Percentiles rank a stretch among this genome's conserved stretches.
Conservation (phyloP, 1,140 invertebrate species). For the Drosophila prosaltans region DNA sequence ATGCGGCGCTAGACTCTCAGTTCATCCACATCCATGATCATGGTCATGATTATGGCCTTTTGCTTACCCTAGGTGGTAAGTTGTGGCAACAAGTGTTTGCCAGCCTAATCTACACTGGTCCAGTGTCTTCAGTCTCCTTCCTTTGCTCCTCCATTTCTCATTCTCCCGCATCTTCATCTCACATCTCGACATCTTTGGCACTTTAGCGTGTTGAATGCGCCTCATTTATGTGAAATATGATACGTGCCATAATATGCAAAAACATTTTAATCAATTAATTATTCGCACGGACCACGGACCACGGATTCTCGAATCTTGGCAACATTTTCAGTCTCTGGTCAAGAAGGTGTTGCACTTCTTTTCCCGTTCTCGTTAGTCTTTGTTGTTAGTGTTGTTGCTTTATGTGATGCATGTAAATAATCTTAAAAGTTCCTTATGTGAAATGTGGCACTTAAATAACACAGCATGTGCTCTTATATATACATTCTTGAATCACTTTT, state of each 20-base stretch:
- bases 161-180: conserved; percentile 6
- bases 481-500: not conserved
- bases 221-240: conserved; percentile 82
- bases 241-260: conserved; percentile 78
- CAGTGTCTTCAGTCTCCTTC: not conserved
- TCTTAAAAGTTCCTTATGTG: conserved; percentile 77
- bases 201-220: conserved; percentile 79
- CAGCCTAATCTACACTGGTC: conserved; percentile 37
- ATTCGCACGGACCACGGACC: conserved; percentile 53
- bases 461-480: conserved; percentile 54
- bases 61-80: conserved; percentile 75
- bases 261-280: conserved; percentile 82
- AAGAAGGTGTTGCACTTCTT: conserved; percentile 51
- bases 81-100: conserved; percentile 76
- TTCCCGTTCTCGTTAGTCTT: conserved; percentile 9
- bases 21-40: conserved; percentile 41
- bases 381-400: conserved; percentile 24
- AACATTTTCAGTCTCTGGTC: conserved; percentile 12
- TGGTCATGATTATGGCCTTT: conserved; percentile 57
- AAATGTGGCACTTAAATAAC: conserved; percentile 79
- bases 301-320: not conserved
- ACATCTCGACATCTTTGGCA: conserved; percentile 67
- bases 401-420: conserved; percentile 71
- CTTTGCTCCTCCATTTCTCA: not conserved
- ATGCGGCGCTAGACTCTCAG: conserved; percentile 62